Base-by-base conservation (phyloP, 2,113 vertebrate genomes). In the Sorex fumeus region DNA sequence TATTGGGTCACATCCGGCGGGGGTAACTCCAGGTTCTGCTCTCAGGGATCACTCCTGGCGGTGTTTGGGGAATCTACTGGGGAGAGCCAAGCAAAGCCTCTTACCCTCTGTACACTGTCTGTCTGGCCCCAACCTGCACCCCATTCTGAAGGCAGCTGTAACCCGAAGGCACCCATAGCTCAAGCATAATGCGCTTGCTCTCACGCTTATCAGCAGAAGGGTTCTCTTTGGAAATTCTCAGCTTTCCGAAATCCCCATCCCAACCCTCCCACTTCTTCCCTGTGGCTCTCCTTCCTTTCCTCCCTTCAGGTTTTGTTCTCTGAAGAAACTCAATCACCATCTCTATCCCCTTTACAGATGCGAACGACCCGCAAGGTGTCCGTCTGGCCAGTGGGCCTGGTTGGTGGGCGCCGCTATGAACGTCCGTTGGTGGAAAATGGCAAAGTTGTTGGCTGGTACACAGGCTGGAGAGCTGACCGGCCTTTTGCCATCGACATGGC, bases 401-500 rank as follows among this genome's bases (percentile, higher is more conserved):
- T 99, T 6, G 99, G 99, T 0, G 99, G 99, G 19, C 98, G 99
- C 30, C 97, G 99, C 7, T 99, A 99, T 0, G 99, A 99, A 97
- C 99, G 99, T 7, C 99, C 99, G 0, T 50, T 99, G 0, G 99
- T 99, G 97, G 98, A 99, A 25, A 98, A 98, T 0, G 99, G 99
- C 67, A 99, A 98, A 93, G 99, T 99, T 0, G 99, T 99, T 0
- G 99, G 99, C 89, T 99, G 99, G 99, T 99, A 99, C 98, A 99
- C 99, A 0, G 99, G 99, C 95, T 99, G 99, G 99, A 98, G 99
- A 96, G 98, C 99, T 19, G 99, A 99, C 98, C 98, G 99, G 93
- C 98, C 99, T 15, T 99, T 99, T 16, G 99, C 99, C 66, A 99
- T 99, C 0, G 99, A 99, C 97, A 99, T 99, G 99, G 99, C 99